Base-by-base conservation (phyloP, 1,140 invertebrate genomes). In the Palaemon carinicauda region DNA sequence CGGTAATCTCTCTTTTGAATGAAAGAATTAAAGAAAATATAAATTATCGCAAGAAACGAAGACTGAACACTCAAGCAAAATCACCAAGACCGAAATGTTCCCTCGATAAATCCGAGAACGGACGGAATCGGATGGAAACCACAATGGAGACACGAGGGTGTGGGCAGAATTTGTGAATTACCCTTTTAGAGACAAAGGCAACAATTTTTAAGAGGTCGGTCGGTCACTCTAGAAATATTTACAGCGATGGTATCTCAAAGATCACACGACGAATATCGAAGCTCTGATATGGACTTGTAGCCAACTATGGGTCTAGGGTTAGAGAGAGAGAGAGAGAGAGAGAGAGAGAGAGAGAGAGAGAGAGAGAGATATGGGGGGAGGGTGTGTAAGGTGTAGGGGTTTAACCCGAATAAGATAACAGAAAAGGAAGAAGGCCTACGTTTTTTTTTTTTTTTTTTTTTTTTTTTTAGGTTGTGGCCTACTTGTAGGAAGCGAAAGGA, bases 131-230 rank as follows among this genome's bases (percentile, higher is more conserved):
- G 54, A 80, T 15, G 21, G 78, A 56, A 80, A 60, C 78, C 78
- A 29, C 78, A 80, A 33, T 80, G 52, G 31, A 60, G 78, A 54
- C 78, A n/a, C 24, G 78, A 80, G 78, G 78, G 78, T 80, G 78
- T 80, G 78, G 78, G 78, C 52, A 80, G 78, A 41, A 80, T 80
- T 41, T 54, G 78, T 80, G 78, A 80, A 80, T 80, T 60, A 80
- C 78, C 78, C 78, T 80, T 80, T 80, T 60, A 60, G 78, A 80
- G 78, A 80, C 78, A 80, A 80, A 60, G 78, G 78, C 29, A 21
- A 29, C 78, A 29, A 54, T 54, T 29, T 60, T 54, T 80, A 33
- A 56, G 78, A 60, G 60, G 2, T 21, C 9, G 78, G 78, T 60
- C 15, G 52, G 78, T 80, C 78, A 80, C 27, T 80, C 52, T 80